Percentiles rank a stretch among this genome's conserved stretches.
Conservation (phyloP, 1,140 invertebrate genomes). For the Bombus fervidus region DNA sequence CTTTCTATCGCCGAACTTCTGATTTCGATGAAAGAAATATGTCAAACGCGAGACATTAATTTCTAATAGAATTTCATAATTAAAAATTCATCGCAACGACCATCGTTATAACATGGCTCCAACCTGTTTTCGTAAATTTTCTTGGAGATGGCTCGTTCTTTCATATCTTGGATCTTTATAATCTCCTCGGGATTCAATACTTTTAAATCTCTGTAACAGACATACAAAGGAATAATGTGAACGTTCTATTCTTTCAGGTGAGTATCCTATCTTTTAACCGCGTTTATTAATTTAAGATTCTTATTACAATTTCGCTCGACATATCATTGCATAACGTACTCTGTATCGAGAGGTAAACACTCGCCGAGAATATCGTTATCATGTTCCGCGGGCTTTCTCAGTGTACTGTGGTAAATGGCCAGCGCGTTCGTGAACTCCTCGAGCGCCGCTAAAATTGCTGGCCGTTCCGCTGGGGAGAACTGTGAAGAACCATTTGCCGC, state of each 20-base stretch:
- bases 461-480: slow-evolving; percentile 42
- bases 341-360: slow-evolving; percentile 16
- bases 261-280: not conserved
- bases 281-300: not conserved
- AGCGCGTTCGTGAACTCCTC: slow-evolving; percentile 75
- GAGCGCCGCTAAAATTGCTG: slow-evolving; percentile 67
- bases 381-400: slow-evolving; percentile 67
- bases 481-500: slow-evolving; percentile 11
- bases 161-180: slow-evolving; percentile 43
- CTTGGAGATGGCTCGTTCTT: slow-evolving; percentile 59
- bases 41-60: too few species aligned
- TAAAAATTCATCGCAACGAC: not conserved
- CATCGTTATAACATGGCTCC: not conserved
- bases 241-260: not conserved
- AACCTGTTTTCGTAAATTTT: slow-evolving; percentile 75
- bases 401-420: slow-evolving; percentile 74
- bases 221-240: not conserved
- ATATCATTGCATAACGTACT: slow-evolving; percentile 37
- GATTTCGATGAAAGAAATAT: too few species aligned
- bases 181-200: not conserved
- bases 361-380: slow-evolving; percentile 18
- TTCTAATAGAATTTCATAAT: too few species aligned
- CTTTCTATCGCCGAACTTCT: too few species aligned
- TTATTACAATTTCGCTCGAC: not conserved
- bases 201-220: slow-evolving; percentile 36